Evolutionary conservation across 2,888 invertebrate genomes (phyloP).

Genomic region (Barypeithes pellucidus): DNA sequence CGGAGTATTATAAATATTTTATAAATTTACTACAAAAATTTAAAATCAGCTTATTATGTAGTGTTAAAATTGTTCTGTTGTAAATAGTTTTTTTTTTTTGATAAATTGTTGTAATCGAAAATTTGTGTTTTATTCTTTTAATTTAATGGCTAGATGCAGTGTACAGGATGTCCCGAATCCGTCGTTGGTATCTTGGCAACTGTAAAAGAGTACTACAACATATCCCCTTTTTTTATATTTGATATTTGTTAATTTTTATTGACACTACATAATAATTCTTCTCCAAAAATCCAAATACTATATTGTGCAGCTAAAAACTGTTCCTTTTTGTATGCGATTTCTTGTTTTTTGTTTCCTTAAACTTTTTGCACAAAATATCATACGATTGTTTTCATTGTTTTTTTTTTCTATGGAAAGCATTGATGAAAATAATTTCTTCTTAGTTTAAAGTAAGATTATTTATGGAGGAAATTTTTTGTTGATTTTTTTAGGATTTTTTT

Average conservation of each 20-base stretch:
- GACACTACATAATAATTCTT: constrained; percentile 18
- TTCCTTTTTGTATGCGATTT: constrained; percentile 14
- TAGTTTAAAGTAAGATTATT: constrained; percentile 18
- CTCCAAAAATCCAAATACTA: background rate
- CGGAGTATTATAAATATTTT: too few relatives aligned
- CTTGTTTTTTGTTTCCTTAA: background rate
- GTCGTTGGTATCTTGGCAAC: background rate
- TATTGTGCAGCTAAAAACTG: constrained; percentile 12
- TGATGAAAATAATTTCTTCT: background rate
- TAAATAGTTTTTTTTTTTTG: constrained; percentile 6
- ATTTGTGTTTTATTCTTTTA: constrained; percentile 8
- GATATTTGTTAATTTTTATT: background rate
- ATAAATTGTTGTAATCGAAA: background rate
- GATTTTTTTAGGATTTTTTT: background rate
- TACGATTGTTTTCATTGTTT: constrained; percentile 3
- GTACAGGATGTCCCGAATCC: background rate
- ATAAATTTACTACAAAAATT: background rate
- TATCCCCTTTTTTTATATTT: background rate
- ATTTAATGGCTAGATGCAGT: background rate
- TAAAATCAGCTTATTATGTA: background rate
- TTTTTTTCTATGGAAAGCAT: background rate
- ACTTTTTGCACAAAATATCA: constrained; percentile 22
- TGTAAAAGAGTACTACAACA: background rate
- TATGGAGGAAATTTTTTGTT: background rate
- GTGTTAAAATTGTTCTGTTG: constrained; percentile 2